Base-by-base conservation (phyloP, 2,113 vertebrate genomes). In the Rhinolophus sinicus region DNA sequence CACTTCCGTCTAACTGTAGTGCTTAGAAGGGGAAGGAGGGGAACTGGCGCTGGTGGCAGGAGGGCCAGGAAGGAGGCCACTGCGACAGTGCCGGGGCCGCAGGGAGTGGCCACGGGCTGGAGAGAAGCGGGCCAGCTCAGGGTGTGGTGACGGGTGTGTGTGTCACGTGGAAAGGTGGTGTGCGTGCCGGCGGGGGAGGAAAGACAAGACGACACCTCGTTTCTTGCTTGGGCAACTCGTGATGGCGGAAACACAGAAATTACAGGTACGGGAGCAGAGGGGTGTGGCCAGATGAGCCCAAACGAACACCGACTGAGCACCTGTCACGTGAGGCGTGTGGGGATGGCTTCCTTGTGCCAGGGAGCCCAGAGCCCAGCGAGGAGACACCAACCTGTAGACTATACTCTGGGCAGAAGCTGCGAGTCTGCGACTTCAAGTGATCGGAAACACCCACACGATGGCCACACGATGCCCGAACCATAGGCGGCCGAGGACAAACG, bases 21-120 rank as follows among this genome's bases (percentile, higher is more conserved):
- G 28, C 16, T 40, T 8, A 8, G 76, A 12, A 7, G 35, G 44
- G 62, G 4, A 35, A 54, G 58, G 47, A 54, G 16, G 73, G 47
- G 1, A 19, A 21, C 72, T 26, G 50, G 14, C 44, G 16, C 19
- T 38, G 44, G 67, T 3, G 8, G 81, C 26, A 54, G 89, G 75
- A 35, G 24, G 30, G 35, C 35, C 56, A 38, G 62, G 2, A 18
- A 35, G 24, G 56, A 65, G 62, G 47, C 60, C 22, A 56, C 38
- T n/a, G 28, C 1, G 19, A 35, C 52, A 21, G 5, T 6, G 5
- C 19, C 0, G 3, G 58, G 24, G 47, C 47, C 9, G 47, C 7
- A 35, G 52, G 13, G 8, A 11, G 75, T 0, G 1, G 24, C 2
- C 5, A 38, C 6, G 13, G 3, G 52, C 4, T 47, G 60, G 33